Evolutionary conservation across 2,113 vertebrate genomes (phyloP).

Genomic region (Vidua macroura): DNA sequence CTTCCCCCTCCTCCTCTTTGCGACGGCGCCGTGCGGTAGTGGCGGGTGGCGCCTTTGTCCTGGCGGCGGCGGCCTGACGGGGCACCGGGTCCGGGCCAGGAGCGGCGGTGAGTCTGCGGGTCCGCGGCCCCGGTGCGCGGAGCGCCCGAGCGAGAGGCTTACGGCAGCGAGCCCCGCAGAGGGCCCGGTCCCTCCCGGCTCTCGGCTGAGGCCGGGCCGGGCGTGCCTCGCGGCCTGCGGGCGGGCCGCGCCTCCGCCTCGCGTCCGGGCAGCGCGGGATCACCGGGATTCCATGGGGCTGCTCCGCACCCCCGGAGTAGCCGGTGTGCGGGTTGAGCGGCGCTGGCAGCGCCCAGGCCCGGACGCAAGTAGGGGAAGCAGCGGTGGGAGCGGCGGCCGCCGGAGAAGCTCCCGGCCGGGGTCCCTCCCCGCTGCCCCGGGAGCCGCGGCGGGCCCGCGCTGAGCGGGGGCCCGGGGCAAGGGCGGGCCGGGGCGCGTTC

Average conservation of each 20-base stretch:
- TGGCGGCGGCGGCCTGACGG: slow-evolving; percentile 13
- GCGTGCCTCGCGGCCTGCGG: neutral
- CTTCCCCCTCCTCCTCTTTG: neutral
- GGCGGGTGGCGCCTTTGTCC: slow-evolving; percentile 52
- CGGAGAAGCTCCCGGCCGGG: neutral
- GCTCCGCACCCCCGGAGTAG: too few species aligned
- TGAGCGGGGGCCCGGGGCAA: neutral
- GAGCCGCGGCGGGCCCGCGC: neutral
- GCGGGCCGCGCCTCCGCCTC: neutral
- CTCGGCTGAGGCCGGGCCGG: neutral
- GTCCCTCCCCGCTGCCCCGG: neutral
- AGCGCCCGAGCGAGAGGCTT: neutral
- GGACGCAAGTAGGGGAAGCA: neutral
- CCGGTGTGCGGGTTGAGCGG: neutral
- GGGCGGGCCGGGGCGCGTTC: neutral
- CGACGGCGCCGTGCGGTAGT: neutral
- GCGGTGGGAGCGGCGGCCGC: neutral
- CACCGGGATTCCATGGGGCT: neutral
- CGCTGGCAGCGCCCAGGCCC: neutral
- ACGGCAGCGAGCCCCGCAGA: neutral
- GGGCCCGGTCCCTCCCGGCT: neutral
- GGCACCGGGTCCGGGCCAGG: neutral
- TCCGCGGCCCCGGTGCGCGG: neutral
- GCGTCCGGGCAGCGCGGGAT: neutral
- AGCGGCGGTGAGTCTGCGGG: slow-evolving; percentile 21